Evolutionary conservation across 2,797 vertebrate species (phyloP), one percentile per base, ranked within the genome.

Genomic region (Poecile montanus): DNA sequence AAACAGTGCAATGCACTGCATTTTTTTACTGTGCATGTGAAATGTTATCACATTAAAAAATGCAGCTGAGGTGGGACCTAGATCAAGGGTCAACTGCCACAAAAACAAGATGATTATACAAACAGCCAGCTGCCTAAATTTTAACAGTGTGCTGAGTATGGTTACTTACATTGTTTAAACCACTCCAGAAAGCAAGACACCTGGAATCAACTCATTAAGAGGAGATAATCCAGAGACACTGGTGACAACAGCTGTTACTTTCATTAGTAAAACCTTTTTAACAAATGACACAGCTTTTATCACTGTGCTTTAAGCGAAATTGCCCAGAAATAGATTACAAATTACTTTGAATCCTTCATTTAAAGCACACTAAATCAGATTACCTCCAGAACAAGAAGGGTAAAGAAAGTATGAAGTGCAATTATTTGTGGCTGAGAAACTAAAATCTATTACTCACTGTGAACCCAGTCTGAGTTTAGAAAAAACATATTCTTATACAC

Each of bases 101-200:
- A 75, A 66, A 91, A 66, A 0, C 6, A 9, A 25, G 34, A 26
- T 22, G 9, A 38, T 77, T 77, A 60, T 29, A 62, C 38, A 72
- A 73, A 75, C 11, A 78, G 16, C 48, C 21, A 83, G 57, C 73
- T 94, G 72, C 54, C 66, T 82, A 71, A 93, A 90, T 89, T 94
- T 89, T 94, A 87, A 29, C 20, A 54, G 19, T 83, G 44, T 50
- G 40, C 21, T 65, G 30, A 60, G 11, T 12, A 12, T 65, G 36
- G 57, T 96, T 93, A 42, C 58, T 92, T 86, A 30, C 9, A 16
- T 45, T 78, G 56, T 72, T 79, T 67, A 83, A 89, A 75, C 22
- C 53, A 38, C 21, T 86, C 30, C 9, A 88, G 62, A 84, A 70
- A 80, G 62, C 14, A 61, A 82, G 57, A 75, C 58, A 88, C 38